Evolutionary conservation across 2,797 vertebrate genomes (phyloP).

Genomic region (Masticophis lateralis): DNA sequence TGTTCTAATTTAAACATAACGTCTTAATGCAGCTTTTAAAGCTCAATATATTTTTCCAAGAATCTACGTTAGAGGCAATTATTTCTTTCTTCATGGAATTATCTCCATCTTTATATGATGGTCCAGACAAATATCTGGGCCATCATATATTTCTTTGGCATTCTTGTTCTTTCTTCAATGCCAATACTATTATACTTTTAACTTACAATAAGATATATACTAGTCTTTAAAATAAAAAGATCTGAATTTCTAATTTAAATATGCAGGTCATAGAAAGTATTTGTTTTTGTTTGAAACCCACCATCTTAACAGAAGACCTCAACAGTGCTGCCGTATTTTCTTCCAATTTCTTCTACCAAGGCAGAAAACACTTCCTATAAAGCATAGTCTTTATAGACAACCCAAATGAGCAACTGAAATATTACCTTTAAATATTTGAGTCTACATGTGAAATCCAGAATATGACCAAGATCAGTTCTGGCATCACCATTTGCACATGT

Average conservation of each 20-base stretch:
- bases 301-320: neutral
- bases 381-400: neutral
- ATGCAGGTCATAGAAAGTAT: neutral
- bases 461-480: slow-evolving; percentile 93
- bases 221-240: neutral
- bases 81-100: neutral
- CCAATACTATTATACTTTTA: neutral
- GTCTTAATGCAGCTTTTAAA: neutral
- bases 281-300: neutral
- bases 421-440: slow-evolving; percentile 95
- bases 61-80: neutral
- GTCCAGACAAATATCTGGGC: neutral
- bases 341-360: neutral
- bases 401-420: neutral
- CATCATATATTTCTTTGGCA: neutral
- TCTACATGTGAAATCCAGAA: slow-evolving; percentile 95
- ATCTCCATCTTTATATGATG: neutral
- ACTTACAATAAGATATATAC: neutral
- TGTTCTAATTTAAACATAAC: neutral
- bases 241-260: neutral
- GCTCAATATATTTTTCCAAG: neutral
- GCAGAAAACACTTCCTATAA: neutral
- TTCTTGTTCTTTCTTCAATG: neutral
- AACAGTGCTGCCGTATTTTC: neutral
- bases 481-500: slow-evolving; percentile 91